These are phyloP conservation scores for Petrolisthes cinctipes DNA, from an alignment of 2,888 invertebrate genomes.

Conservation along the genomic window DNA sequence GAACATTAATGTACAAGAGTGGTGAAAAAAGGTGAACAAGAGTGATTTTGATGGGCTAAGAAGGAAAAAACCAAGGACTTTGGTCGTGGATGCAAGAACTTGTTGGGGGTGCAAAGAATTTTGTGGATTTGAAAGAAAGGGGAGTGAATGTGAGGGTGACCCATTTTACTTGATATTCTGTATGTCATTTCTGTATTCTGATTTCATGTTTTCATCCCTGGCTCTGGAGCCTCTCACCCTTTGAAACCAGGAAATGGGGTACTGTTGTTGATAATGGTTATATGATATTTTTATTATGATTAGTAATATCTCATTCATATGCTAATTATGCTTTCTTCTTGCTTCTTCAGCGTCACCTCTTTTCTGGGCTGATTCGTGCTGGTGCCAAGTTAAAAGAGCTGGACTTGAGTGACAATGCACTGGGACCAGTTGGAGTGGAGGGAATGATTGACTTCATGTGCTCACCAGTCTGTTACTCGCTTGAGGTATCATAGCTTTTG, in stretches of 20 bases:
- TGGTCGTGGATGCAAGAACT: too few species aligned
- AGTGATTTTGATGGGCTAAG: too few species aligned
- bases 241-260: background rate
- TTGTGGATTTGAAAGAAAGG: too few species aligned
- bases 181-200: background rate
- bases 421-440: constrained; percentile 91
- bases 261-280: too few species aligned
- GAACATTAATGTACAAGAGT: too few species aligned
- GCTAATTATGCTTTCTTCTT: background rate
- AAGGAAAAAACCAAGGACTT: too few species aligned
- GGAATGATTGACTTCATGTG: constrained; percentile 86
- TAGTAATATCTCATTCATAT: too few species aligned
- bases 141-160: too few species aligned
- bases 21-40: too few species aligned
- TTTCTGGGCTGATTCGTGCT: constrained; percentile 81
- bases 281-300: too few species aligned
- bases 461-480: constrained; percentile 85
- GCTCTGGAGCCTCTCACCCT: too few species aligned
- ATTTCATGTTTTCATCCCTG: background rate
- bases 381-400: constrained; percentile 84
- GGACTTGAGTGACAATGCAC: constrained; percentile 96
- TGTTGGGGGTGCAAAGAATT: too few species aligned
- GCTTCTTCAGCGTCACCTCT: constrained; percentile 54
- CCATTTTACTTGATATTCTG: background rate
- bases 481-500: constrained; percentile 73